Base-by-base conservation (phyloP, 2,113 vertebrate species). In the Dunckerocampus dactyliophorus region DNA sequence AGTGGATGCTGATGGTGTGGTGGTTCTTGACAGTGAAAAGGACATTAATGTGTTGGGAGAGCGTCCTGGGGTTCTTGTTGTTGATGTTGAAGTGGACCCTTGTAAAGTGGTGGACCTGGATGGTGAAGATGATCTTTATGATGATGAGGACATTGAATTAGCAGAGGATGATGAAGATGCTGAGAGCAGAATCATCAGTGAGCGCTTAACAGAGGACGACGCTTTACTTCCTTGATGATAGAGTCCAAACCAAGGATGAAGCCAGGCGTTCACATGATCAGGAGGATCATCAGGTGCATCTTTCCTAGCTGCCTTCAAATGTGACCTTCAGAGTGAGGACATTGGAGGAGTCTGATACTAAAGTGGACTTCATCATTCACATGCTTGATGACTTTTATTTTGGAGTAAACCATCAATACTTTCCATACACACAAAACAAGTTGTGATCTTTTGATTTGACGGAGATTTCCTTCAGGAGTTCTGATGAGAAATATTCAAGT, bases 301-400 rank as follows among this genome's bases (percentile, higher is more conserved):
- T 50, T 50, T 50, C 9, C 21, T 13, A 50, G 14, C 49, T 49
- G 19, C 47, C 16, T 22, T 21, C 48, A 50, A 13, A 50, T 13
- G 48, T 50, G 48, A 50, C 22, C 48, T 52, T 52, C 50, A 28
- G 13, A 24, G 22, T 52, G 22, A 52, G 50, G 39, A 43, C 39
- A 28, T 2, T 52, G 7, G 31, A 34, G 31, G 31, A 34, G 24
- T 28, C 14, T 3, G 50, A 52, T 9, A 14, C 6, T 12, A 49
- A 22, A 11, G 3, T 49, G 10, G 48, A 14, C 1, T 19, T 16
- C n/a, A 37, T 11, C n/a, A 12, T 6, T 19, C 9, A 1, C 9
- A 19, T 2, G 1, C 34, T 16, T 52, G 22, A 54, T 34, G 31
- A 15, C 39, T 43, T n/a, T 43, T 43, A 43, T 43, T 43, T 14